Base-by-base conservation (phyloP, 2,797 vertebrate genomes). In the Phoxinus dragarum region DNA sequence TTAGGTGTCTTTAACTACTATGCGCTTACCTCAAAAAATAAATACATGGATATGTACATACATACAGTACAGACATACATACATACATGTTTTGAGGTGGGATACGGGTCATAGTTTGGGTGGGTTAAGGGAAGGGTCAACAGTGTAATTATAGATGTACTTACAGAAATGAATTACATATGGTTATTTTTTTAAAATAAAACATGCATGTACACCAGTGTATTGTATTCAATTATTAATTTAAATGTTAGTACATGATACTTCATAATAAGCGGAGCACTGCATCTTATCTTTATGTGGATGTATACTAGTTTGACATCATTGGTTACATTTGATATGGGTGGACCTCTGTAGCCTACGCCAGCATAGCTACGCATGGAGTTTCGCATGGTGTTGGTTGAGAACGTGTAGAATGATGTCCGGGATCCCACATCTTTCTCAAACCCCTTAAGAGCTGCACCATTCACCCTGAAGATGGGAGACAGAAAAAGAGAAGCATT, bases 371-470 rank as follows among this genome's bases (percentile, higher is more conserved):
- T 90, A 72, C 16, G 14, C 52, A 96, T 89, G 6, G 96, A 96
- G 92, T 97, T 97, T 88, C 90, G 89, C 83, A 97, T 5, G 0
- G 96, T 97, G 92, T 96, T 97, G 79, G 95, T 95, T 87, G 96
- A 96, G 91, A 97, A 97, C 1, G 92, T 94, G 90, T 96, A 97
- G 87, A 96, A 94, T 31, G 96, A 96, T 4, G 96, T 97, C 4
- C 95, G 91, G 1, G 87, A 90, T 1, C 96, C 96, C 23, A 97
- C 95, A 17, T 97, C 96, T 38, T 90, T 4, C 89, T 97, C 94
- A 36, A 94, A 96, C 49, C 95, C 96, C 8, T 88, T 61, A 0
- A 88, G 90, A 89, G 96, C 84, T 0, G 94, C 96, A 0, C 96
- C 96, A 1, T 97, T 97, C 36, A 94, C 94, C 89, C 96, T 97